These are phyloP conservation scores for Antrozous pallidus DNA, from an alignment of 2,797 vertebrate species.

Conservation along the genomic window DNA sequence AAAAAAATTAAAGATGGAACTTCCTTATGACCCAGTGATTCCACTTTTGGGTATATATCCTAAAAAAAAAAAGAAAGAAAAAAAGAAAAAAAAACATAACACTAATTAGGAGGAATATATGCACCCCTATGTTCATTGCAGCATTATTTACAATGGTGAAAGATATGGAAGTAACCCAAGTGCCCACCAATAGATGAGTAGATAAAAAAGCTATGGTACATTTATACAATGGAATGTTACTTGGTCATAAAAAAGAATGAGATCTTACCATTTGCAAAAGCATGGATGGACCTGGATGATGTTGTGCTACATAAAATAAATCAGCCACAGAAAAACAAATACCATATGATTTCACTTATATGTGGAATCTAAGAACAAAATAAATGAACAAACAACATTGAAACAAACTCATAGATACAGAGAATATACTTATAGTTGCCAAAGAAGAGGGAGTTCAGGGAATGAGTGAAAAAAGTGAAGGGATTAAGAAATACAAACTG, in stretches of 20 bases:
- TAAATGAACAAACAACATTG: neutral
- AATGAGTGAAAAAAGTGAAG: neutral
- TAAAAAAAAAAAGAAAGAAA: no score
- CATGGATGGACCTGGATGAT: neutral
- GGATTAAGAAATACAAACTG: neutral
- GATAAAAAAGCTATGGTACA: neutral
- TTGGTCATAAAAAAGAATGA: neutral
- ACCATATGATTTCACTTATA: neutral
- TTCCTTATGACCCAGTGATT: neutral
- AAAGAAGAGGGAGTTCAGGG: neutral
- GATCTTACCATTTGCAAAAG: neutral
- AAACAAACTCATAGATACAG: neutral
- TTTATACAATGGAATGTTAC: neutral
- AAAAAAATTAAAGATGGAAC: neutral
- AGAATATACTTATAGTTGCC: neutral
- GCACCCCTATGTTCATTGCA: neutral
- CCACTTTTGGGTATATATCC: neutral
- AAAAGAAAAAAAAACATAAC: neutral
- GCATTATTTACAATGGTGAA: neutral
- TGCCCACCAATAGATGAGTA: neutral
- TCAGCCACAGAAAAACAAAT: neutral
- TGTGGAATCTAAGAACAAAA: neutral
- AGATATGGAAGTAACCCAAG: neutral
- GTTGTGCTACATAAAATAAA: neutral
- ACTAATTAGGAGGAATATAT: neutral